Evolutionary conservation across 2,888 invertebrate genomes (phyloP).

Genomic region (Gisinianus flammeolus): DNA sequence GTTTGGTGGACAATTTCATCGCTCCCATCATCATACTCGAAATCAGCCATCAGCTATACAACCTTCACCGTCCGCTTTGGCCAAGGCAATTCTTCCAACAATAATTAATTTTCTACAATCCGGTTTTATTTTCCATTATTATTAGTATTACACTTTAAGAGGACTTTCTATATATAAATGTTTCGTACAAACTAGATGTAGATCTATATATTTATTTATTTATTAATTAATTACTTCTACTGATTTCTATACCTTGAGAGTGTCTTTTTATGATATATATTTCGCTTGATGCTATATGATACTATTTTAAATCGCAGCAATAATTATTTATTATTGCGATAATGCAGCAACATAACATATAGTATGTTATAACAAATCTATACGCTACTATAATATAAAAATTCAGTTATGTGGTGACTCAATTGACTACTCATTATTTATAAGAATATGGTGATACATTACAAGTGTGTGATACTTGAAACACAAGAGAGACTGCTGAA

Average conservation of each 20-base stretch:
- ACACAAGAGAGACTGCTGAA: too few species aligned
- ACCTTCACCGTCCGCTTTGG: slow-evolving; percentile 42
- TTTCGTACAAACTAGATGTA: background rate
- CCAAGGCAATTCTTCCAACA: slow-evolving; percentile 48
- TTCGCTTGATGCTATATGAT: background rate
- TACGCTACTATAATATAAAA: too few species aligned
- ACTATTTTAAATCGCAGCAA: background rate
- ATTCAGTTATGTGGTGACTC: too few species aligned
- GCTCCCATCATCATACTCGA: slow-evolving; percentile 44
- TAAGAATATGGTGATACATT: too few species aligned
- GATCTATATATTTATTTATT: background rate
- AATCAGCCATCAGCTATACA: slow-evolving; percentile 38
- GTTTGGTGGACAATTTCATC: slow-evolving; percentile 34
- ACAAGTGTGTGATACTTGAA: too few species aligned
- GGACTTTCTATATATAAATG: background rate
- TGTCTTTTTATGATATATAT: background rate
- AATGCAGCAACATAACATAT: background rate
- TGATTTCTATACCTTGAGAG: background rate
- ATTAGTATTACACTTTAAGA: background rate
- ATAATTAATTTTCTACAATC: slow-evolving; percentile 20
- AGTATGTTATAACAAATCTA: too few species aligned
- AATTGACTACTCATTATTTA: too few species aligned
- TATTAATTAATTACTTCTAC: background rate
- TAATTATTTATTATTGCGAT: background rate
- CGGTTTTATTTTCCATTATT: slow-evolving; percentile 28